phyloP scores from a whole-genome alignment of 1,140 invertebrate species.

The Drosophila rufa region DNA sequence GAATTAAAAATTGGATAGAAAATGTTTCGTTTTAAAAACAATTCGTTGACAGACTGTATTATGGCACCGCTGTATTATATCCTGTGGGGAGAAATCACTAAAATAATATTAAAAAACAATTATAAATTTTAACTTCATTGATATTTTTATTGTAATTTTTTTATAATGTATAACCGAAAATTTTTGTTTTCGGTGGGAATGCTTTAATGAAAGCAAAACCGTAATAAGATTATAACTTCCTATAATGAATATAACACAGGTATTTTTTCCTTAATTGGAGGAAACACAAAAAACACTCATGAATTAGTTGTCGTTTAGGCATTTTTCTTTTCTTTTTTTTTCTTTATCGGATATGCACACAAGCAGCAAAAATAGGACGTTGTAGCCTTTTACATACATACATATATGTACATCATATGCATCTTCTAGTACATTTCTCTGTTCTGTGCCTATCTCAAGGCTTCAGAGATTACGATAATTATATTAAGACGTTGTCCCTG shows the following conservation, averaged over 20 bases:
- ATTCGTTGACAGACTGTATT: no score
- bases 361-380: conserved; percentile 39
- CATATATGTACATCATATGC: conserved; percentile 37
- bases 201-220: conserved; percentile 80
- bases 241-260: conserved; percentile 79
- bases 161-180: conserved; percentile 74
- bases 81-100: not conserved
- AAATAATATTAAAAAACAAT: conserved; percentile 22
- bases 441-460: conserved; percentile 7
- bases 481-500: conserved; percentile 30
- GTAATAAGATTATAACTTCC: conserved; percentile 78
- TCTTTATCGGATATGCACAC: conserved; percentile 33
- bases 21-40: no score
- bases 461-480: conserved; percentile 21
- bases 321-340: conserved; percentile 20
- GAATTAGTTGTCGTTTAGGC: conserved; percentile 38
- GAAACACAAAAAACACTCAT: conserved; percentile 68
- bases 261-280: conserved; percentile 48
- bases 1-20: no score
- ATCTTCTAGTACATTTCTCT: conserved; percentile 9
- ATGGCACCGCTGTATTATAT: no score
- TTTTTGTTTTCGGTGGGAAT: conserved; percentile 72
- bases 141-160: conserved; percentile 75
- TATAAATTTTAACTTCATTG: conserved; percentile 62
- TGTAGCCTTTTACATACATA: conserved; percentile 23